Evolutionary conservation across 1,140 invertebrate genomes (phyloP).

Genomic region (Drosophila ogumai): DNA sequence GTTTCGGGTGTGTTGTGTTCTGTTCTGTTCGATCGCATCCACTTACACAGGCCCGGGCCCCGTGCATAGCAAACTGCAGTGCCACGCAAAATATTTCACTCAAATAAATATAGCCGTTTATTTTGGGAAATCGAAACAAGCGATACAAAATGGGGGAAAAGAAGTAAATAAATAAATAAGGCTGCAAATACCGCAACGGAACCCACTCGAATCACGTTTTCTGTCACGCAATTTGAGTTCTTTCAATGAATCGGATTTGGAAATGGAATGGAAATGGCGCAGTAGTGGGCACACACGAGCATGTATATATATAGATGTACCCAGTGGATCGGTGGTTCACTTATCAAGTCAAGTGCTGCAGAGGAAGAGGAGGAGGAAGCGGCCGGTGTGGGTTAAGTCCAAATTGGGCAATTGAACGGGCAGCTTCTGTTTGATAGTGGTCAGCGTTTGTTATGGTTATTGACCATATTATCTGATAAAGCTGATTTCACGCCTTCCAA

Average conservation of each 20-base stretch:
- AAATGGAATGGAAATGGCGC: constrained; percentile 48
- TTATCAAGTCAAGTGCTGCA: constrained; percentile 35
- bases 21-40: constrained; percentile 41
- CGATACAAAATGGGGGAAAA: constrained; percentile 6
- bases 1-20: constrained; percentile 12
- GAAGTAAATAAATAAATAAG: constrained; percentile 38
- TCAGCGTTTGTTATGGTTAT: constrained; percentile 35
- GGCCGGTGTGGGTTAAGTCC: constrained; percentile 37
- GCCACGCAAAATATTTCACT: constrained; percentile 50
- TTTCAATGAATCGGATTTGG: constrained; percentile 54
- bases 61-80: constrained; percentile 39
- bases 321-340: constrained; percentile 24
- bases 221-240: constrained; percentile 55
- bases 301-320: constrained; percentile 4
- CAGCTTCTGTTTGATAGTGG: constrained; percentile 49
- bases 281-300: constrained; percentile 18
- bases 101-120: constrained; percentile 51
- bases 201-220: constrained; percentile 57
- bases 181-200: constrained; percentile 38
- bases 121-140: constrained; percentile 49
- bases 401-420: constrained; percentile 24
- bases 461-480: constrained; percentile 18
- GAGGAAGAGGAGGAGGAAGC: background rate
- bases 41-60: constrained; percentile 23
- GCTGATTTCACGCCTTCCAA: constrained; percentile 7